These are phyloP conservation scores for Coregonus sp. DNA, from an alignment of 2,797 vertebrate genomes.

Conservation along the genomic window DNA sequence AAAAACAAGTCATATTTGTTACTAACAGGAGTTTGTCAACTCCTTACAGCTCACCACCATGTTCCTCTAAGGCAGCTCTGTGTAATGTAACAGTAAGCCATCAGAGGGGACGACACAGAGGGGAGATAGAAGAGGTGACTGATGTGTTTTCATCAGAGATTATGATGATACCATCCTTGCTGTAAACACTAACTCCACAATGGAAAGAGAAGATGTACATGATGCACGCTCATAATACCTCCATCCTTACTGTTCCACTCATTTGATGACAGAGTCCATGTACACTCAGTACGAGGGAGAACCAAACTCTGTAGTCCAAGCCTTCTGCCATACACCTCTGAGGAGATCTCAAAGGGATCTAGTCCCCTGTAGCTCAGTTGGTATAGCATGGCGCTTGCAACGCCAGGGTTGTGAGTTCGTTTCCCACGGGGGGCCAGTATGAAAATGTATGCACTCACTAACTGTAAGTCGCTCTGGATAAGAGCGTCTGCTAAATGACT, in stretches of 20 bases:
- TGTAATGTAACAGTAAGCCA: background rate
- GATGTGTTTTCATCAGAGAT: background rate
- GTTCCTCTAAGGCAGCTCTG: background rate
- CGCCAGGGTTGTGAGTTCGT: too few relatives aligned
- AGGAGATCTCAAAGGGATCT: background rate
- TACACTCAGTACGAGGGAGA: background rate
- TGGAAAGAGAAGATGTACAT: too few relatives aligned
- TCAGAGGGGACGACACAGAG: slow-evolving; percentile 27
- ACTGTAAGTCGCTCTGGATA: too few relatives aligned
- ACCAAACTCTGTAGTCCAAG: background rate
- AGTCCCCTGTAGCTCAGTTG: too few relatives aligned
- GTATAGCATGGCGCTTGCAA: too few relatives aligned
- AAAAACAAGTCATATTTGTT: background rate
- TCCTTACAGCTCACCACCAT: background rate
- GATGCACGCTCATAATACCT: too few relatives aligned
- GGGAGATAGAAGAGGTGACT: slow-evolving; percentile 27
- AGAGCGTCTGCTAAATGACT: too few relatives aligned
- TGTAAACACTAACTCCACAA: too few relatives aligned
- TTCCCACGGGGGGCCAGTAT: too few relatives aligned
- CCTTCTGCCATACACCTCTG: slow-evolving; percentile 6
- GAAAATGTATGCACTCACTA: too few relatives aligned
- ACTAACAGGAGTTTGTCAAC: background rate
- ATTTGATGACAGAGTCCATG: background rate
- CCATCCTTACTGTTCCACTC: background rate
- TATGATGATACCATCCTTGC: too few relatives aligned